These are phyloP conservation scores for Synergus japonicus DNA, from an alignment of 2,888 invertebrate species.

Conservation along the genomic window DNA sequence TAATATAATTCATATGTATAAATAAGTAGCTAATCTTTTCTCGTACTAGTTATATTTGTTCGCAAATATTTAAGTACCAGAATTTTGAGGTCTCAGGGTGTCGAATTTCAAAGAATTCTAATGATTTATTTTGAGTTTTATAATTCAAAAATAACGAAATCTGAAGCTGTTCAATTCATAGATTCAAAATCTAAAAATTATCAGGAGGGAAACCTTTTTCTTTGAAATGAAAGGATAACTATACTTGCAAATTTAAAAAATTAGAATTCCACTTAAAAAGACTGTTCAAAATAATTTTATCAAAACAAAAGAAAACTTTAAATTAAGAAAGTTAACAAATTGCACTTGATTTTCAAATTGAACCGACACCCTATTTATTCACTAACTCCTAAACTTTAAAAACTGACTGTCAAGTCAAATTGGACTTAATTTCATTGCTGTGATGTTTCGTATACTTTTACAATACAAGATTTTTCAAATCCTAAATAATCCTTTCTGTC, in stretches of 20 bases:
- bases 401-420: not conserved
- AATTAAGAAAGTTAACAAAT: not conserved
- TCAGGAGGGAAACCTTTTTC: not conserved
- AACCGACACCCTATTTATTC: not conserved
- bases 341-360: not conserved
- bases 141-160: not conserved
- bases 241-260: not conserved
- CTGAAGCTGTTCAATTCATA: not conserved
- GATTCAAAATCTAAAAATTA: not conserved
- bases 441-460: conserved; percentile 29
- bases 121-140: not conserved
- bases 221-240: not conserved
- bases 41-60: conserved; percentile 4
- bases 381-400: not conserved
- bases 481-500: conserved; percentile 43
- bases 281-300: not conserved
- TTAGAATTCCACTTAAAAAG: not conserved
- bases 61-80: conserved; percentile 29
- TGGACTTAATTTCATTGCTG: conserved; percentile 7
- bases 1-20: not conserved
- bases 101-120: not conserved
- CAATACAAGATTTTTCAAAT: conserved; percentile 8
- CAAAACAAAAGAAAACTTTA: not conserved
- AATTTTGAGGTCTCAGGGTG: conserved; percentile 3
- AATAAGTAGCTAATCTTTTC: conserved; percentile 13